Evolutionary conservation across 2,888 invertebrate genomes (phyloP).

Genomic region (Apotomis betuletana): DNA sequence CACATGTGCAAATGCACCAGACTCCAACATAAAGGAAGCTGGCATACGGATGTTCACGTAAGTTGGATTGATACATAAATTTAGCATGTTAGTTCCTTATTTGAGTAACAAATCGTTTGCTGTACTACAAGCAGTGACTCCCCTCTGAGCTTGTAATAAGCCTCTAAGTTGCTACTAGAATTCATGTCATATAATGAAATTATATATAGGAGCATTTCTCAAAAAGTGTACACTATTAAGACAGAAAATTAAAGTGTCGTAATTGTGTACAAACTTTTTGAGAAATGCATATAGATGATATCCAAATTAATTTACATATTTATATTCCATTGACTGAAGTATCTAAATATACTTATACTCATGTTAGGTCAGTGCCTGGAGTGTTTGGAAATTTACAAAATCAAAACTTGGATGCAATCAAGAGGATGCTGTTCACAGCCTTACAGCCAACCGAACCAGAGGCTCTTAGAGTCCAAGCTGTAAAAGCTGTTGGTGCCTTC

Average conservation of each 20-base stretch:
- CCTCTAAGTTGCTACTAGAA: too few relatives aligned
- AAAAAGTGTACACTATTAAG: too few relatives aligned
- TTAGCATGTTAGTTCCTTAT: not conserved
- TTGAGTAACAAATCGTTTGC: too few relatives aligned
- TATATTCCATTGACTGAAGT: not conserved
- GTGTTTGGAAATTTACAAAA: conserved; percentile 98
- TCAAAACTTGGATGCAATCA: conserved; percentile 95
- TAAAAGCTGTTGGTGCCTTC: conserved; percentile 93
- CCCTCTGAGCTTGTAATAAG: not conserved
- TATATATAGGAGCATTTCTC: too few relatives aligned
- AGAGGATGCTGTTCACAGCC: conserved; percentile 95
- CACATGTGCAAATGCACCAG: conserved; percentile 94
- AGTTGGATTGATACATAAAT: conserved; percentile 56
- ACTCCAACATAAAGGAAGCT: conserved; percentile 93
- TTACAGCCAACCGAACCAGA: conserved; percentile 88
- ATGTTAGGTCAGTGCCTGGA: conserved; percentile 92
- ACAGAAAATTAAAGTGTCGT: too few relatives aligned
- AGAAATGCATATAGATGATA: not conserved
- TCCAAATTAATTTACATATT: not conserved
- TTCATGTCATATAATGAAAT: too few relatives aligned
- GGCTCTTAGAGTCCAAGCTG: conserved; percentile 91
- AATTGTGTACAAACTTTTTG: too few relatives aligned
- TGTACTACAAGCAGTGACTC: conserved; percentile 1
- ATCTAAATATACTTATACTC: conserved; percentile 41
- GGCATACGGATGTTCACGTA: conserved; percentile 97